Percentiles rank a stretch among this genome's conserved stretches.
Conservation (phyloP, 2,113 vertebrate species). For the Indri indri region DNA sequence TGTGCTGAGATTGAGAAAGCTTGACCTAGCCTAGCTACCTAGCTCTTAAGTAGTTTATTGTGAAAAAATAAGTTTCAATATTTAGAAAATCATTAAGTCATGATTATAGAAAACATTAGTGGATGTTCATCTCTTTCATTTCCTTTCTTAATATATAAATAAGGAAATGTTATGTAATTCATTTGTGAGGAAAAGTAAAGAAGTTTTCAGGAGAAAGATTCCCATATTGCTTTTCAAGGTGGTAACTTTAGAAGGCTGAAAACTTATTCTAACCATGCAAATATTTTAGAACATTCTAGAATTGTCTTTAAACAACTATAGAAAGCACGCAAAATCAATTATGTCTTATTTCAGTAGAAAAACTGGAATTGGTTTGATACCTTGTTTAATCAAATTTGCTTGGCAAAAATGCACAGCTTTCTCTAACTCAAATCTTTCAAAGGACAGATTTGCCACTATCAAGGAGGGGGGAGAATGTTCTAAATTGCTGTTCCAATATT, state of each 20-base stretch:
- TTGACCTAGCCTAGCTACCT: background rate
- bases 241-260: background rate
- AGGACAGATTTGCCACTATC: background rate
- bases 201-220: background rate
- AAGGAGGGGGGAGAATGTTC: background rate
- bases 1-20: background rate
- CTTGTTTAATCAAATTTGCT: background rate
- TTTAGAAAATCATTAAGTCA: conserved; percentile 23
- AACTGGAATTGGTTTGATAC: background rate
- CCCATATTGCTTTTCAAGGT: conserved; percentile 4
- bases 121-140: background rate
- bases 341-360: conserved; percentile 22
- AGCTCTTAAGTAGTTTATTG: background rate
- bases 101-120: background rate
- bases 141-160: conserved; percentile 14
- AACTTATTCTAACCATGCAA: background rate
- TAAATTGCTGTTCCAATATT: background rate
- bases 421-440: background rate
- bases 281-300: conserved; percentile 19
- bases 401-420: background rate
- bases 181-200: background rate
- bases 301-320: background rate
- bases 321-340: background rate
- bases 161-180: background rate
- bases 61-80: background rate